Conservation (phyloP, 2,797 vertebrate genomes). For the Cryptoprocta ferox region DNA sequence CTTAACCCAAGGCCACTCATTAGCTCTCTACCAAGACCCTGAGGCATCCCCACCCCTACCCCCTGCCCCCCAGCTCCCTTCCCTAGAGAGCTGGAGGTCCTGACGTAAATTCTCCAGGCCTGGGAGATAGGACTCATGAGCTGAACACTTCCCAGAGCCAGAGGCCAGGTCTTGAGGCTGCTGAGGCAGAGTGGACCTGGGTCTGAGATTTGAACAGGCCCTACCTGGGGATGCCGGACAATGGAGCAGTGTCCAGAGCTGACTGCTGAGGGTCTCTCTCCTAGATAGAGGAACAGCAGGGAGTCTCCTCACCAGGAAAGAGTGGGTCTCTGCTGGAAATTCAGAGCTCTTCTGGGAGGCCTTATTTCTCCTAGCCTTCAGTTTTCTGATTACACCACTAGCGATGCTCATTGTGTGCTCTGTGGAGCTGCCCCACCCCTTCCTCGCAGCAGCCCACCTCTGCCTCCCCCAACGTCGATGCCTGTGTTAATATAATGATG, state of each 20-base stretch:
- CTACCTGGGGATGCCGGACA: background rate
- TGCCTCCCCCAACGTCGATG: background rate
- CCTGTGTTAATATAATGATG: slow-evolving; percentile 66
- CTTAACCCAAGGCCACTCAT: background rate
- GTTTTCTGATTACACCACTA: background rate
- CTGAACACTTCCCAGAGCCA: background rate
- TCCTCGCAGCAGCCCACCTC: background rate
- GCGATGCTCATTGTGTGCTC: background rate
- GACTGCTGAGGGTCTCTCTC: background rate
- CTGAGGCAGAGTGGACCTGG: background rate
- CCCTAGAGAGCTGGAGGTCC: background rate
- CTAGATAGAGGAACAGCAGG: background rate
- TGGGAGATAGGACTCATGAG: background rate
- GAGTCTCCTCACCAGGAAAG: background rate
- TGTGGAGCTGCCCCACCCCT: background rate
- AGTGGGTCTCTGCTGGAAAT: background rate
- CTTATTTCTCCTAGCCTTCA: background rate
- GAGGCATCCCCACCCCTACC: background rate
- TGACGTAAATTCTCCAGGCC: background rate
- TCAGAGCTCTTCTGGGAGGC: background rate
- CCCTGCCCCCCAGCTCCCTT: background rate
- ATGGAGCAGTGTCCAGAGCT: background rate
- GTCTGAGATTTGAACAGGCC: background rate
- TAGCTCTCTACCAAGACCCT: background rate
- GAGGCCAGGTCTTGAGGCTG: background rate